Evolutionary conservation across 2,888 invertebrate genomes (phyloP).

Genomic region (Agapetus fuscipes): DNA sequence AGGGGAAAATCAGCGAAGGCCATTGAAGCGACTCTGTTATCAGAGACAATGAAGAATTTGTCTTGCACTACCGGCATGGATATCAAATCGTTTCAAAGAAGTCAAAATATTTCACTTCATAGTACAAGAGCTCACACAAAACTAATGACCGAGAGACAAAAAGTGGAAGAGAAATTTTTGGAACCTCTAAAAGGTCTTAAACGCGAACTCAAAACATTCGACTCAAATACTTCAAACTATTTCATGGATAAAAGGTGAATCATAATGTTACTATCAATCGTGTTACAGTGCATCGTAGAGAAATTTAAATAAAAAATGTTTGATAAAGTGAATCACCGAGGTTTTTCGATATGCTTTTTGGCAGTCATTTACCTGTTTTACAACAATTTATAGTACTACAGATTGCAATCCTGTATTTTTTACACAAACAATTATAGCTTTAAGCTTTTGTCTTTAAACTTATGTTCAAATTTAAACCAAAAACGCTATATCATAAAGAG

Average conservation of each 20-base stretch:
- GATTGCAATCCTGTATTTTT: too few relatives aligned
- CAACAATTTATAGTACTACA: too few relatives aligned
- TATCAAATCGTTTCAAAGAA: constrained; percentile 29
- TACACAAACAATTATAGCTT: too few relatives aligned
- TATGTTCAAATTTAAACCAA: too few relatives aligned
- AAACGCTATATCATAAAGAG: too few relatives aligned
- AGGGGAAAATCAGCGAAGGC: constrained; percentile 68
- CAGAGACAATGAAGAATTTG: constrained; percentile 49
- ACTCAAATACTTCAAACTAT: constrained; percentile 48
- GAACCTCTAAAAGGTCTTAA: constrained; percentile 51
- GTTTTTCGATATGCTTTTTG: too few relatives aligned
- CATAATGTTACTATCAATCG: constrained; percentile 8
- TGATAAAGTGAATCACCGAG: too few relatives aligned
- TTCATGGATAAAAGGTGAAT: constrained; percentile 56
- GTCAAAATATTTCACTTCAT: constrained; percentile 26
- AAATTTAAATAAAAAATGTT: too few relatives aligned
- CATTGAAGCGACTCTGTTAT: constrained; percentile 56
- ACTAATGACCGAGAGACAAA: constrained; percentile 33
- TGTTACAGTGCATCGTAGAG: too few relatives aligned
- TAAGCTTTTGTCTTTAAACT: too few relatives aligned
- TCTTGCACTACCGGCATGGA: constrained; percentile 37
- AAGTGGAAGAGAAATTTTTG: constrained; percentile 47
- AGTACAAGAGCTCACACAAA: constrained; percentile 31
- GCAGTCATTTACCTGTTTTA: too few relatives aligned
- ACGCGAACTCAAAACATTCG: constrained; percentile 53